Evolutionary conservation across 2,113 vertebrate species (phyloP), one percentile per base, ranked within the genome.

Genomic region (Chrysochloris asiatica): DNA sequence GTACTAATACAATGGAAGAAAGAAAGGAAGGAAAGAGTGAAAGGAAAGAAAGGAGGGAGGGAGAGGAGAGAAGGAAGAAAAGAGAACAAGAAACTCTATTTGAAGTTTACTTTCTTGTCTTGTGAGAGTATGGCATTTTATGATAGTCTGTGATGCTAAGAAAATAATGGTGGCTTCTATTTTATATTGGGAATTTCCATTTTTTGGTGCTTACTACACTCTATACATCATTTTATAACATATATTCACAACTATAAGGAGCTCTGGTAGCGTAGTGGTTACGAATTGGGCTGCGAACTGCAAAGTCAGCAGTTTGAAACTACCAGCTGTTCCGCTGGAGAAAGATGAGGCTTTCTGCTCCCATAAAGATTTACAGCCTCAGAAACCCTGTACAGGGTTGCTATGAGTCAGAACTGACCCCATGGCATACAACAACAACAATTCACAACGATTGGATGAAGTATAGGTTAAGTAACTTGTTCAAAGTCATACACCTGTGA

Each of bases 71-170:
- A 36, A 63, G 1, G 33, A 63, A 26, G 28, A 61, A 61, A 61
- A 61, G 28, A 28, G 24, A 61, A 65, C 11, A 65, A 69, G 22
- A 38, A 69, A 3, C 33, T 82, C 56, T 82, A 30, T 76, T 88
- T 93, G n/a, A 89, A 89, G 43, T 85, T 84, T 24, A 54, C 77
- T 82, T 92, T 45, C 22, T 38, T 93, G 26, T 93, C n/a, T 67
- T 87, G 54, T 47, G 28, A 76, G 36, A 77, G 43, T 26, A 41
- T 47, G 28, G 11, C 0, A 0, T 38, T 90, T 94, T 41, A 47
- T 65, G 71, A 76, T 43, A 79, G 22, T 48, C 69, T 1, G 26
- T 71, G 56, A 75, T 43, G 41, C 45, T 90, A 67, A 56, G 24
- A 93, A 79, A 86, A 59, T 56, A 83, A 63, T 22, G 48, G 71